These are phyloP conservation scores for Enteromius treurensis DNA, from an alignment of 2,797 vertebrate genomes.

Conservation along the genomic window DNA sequence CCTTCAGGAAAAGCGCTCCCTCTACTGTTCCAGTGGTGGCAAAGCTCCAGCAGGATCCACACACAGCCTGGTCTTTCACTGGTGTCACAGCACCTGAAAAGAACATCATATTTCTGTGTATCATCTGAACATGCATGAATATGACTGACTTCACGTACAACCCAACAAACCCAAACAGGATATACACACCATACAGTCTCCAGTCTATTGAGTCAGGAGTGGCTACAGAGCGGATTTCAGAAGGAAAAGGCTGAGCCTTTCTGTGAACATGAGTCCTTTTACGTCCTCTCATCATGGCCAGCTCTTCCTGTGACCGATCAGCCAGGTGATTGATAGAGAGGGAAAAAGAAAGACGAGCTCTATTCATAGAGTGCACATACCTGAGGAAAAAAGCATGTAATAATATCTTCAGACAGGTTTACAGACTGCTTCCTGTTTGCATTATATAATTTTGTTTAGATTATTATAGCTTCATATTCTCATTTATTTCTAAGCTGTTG, in stretches of 20 bases:
- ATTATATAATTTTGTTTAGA: background rate
- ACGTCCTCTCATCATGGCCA: conserved; percentile 75
- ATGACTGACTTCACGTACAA: background rate
- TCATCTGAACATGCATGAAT: background rate
- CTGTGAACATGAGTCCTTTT: conserved; percentile 67
- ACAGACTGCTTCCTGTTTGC: background rate
- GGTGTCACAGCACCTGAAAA: conserved; percentile 80
- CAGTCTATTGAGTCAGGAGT: conserved; percentile 79
- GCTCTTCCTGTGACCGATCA: conserved; percentile 75
- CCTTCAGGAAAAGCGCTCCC: conserved; percentile 85
- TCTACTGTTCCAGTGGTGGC: conserved; percentile 81
- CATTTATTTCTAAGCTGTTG: background rate
- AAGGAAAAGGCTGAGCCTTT: conserved; percentile 74
- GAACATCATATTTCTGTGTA: background rate
- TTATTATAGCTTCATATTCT: background rate
- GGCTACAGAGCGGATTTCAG: conserved; percentile 60
- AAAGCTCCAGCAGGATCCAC: conserved; percentile 84
- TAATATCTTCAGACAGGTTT: background rate
- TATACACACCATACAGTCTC: conserved; percentile 77
- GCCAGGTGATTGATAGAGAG: conserved; percentile 82
- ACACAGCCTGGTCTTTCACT: conserved; percentile 82
- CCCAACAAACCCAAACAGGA: background rate
- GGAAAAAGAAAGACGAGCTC: conserved; percentile 75
- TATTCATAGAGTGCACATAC: conserved; percentile 83
- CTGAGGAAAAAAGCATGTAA: conserved; percentile 54